These are phyloP conservation scores for Thunnus thynnus DNA, from an alignment of 2,113 vertebrate species.

Conservation along the genomic window DNA sequence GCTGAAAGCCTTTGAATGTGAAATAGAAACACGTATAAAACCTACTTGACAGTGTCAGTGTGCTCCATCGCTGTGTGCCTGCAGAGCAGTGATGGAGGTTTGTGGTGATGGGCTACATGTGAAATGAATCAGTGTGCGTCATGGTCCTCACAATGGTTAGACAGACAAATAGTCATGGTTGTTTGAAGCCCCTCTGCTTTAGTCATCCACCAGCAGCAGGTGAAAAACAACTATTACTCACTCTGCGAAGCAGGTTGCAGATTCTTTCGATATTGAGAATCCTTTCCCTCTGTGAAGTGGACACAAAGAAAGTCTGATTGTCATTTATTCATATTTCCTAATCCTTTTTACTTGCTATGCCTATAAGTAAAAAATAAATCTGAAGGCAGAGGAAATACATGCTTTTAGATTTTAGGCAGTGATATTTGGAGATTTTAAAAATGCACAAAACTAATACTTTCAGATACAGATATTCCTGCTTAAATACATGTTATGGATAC, in stretches of 20 bases:
- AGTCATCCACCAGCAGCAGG: constrained; percentile 55
- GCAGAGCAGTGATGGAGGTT: constrained; percentile 8
- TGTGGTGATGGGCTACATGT: constrained; percentile 26
- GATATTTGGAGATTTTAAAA: no score
- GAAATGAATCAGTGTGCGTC: constrained; percentile 63
- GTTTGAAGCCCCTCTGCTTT: constrained; percentile 52
- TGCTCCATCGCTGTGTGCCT: constrained; percentile 25
- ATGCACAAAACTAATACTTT: no score
- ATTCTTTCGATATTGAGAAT: constrained; percentile 95
- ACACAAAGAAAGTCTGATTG: constrained; percentile 55
- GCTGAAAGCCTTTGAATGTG: constrained; percentile 15
- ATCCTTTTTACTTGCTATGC: not conserved
- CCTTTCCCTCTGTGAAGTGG: constrained; percentile 88
- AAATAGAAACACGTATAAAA: not conserved
- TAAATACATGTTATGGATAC: not conserved
- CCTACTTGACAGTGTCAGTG: not conserved
- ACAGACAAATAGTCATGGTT: constrained; percentile 54
- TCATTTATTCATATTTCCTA: not conserved
- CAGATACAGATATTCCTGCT: not conserved
- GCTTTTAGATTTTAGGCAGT: not conserved
- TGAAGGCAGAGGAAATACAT: not conserved
- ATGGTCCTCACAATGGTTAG: constrained; percentile 53
- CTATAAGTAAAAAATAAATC: not conserved
- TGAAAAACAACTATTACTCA: constrained; percentile 80
- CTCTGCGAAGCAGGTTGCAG: constrained; percentile 93